Conservation (phyloP, 1,140 invertebrate genomes). For the Zaprionus inermis region DNA sequence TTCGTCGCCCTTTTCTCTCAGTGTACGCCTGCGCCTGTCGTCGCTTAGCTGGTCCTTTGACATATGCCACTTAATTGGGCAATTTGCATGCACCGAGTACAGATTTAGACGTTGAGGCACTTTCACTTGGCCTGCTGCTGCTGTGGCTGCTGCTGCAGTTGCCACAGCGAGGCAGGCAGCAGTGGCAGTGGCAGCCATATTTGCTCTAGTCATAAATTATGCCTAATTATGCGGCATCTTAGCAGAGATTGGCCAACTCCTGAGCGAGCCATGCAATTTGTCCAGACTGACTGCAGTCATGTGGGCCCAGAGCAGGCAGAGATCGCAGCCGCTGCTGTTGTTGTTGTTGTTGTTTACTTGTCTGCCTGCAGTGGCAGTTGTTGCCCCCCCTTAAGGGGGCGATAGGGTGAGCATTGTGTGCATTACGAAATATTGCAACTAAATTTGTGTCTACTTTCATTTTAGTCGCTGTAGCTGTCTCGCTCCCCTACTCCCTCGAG, state of each 20-base stretch:
- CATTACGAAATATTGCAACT: constrained; percentile 53
- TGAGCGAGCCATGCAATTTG: constrained; percentile 65
- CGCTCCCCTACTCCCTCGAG: too few species aligned
- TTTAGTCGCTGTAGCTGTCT: constrained; percentile 14
- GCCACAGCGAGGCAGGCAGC: constrained; percentile 1
- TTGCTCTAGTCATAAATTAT: constrained; percentile 72
- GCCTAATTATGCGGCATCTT: constrained; percentile 80
- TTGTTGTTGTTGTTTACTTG: neutral
- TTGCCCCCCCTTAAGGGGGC: constrained; percentile 1
- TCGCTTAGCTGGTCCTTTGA: constrained; percentile 45
- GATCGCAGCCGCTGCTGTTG: neutral
- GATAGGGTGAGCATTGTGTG: constrained; percentile 36
- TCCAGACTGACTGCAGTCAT: constrained; percentile 40
- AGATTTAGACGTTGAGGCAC: constrained; percentile 48
- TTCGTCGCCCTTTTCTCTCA: neutral
- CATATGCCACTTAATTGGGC: constrained; percentile 43
- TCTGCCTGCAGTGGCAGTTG: constrained; percentile 14
- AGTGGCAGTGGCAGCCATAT: constrained; percentile 26
- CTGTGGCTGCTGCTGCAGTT: constrained; percentile 17
- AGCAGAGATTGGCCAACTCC: constrained; percentile 73
- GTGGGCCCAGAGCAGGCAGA: constrained; percentile 53
- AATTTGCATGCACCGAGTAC: constrained; percentile 51
- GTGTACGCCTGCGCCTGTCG: constrained; percentile 13
- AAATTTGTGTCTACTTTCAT: constrained; percentile 57
- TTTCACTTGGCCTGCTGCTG: constrained; percentile 56